phyloP scores from a whole-genome alignment of 1,140 invertebrate species.

The Papilio helenus region DNA sequence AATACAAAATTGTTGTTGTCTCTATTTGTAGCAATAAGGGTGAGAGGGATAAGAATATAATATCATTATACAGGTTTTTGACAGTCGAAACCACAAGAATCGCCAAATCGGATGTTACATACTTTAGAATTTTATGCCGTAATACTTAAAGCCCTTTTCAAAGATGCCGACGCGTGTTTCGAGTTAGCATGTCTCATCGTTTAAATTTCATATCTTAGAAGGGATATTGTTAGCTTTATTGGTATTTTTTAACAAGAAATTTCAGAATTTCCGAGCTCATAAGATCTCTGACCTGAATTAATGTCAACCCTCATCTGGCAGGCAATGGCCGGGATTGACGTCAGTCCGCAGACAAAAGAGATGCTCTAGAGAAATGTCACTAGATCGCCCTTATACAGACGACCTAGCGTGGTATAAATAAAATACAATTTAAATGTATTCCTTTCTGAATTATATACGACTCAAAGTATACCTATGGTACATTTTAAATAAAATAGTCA shows the following conservation, averaged over 20 bases:
- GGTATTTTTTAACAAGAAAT: constrained; percentile 11
- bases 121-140: neutral
- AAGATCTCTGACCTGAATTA: constrained; percentile 34
- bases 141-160: neutral
- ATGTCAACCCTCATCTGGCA: constrained; percentile 40
- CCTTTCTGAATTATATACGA: neutral
- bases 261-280: constrained; percentile 23
- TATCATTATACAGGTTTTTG: no score
- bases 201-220: no score
- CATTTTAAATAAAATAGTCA: no score
- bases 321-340: constrained; percentile 34
- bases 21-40: no score
- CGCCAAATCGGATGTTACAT: neutral
- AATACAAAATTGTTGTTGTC: no score
- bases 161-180: neutral
- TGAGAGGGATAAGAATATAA: no score
- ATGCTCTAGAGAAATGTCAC: constrained; percentile 33
- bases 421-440: constrained; percentile 2
- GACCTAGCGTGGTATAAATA: neutral
- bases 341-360: constrained; percentile 5
- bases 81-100: neutral
- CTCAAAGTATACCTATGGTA: neutral
- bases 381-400: constrained; percentile 7
- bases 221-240: neutral
- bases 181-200: neutral